Conservation (phyloP, 1,140 invertebrate genomes). For the Cardiocondyla obscurior region DNA sequence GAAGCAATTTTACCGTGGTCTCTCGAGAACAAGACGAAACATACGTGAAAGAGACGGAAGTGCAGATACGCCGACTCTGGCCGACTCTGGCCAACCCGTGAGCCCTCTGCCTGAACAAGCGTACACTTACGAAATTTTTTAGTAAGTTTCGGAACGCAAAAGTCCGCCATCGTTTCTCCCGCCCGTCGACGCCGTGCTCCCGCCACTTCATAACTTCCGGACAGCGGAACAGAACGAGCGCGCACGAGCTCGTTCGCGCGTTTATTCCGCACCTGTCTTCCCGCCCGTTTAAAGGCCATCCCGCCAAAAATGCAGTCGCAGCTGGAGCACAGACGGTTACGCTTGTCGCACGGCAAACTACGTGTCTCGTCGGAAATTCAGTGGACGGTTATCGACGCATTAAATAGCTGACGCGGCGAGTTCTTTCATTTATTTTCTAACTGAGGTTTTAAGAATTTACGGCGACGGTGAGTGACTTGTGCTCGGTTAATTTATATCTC, state of each 20-base stretch:
- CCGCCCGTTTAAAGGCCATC: constrained; percentile 66
- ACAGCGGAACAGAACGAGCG: not conserved
- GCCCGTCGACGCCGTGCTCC: too few relatives aligned
- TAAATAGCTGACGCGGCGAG: not conserved
- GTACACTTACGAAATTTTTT: too few relatives aligned
- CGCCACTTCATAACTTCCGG: not conserved
- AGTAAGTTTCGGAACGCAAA: too few relatives aligned
- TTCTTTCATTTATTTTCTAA: not conserved
- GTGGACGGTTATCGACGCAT: not conserved
- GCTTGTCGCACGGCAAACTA: not conserved
- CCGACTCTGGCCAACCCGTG: too few relatives aligned
- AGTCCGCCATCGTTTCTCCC: too few relatives aligned
- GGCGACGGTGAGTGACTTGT: too few relatives aligned
- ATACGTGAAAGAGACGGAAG: not conserved
- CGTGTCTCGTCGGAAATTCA: not conserved
- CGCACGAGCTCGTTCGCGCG: not conserved
- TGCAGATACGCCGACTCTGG: not conserved
- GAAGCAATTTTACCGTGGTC: constrained; percentile 4
- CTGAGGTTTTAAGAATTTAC: not conserved
- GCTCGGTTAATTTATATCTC: too few relatives aligned
- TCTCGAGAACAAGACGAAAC: constrained; percentile 73
- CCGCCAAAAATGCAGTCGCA: constrained; percentile 59
- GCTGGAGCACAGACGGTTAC: not conserved
- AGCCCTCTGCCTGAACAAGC: too few relatives aligned
- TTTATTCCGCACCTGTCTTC: constrained; percentile 21